A percentile compares a stretch with the other conserved stretches of the same genome.
These are phyloP conservation scores for Prosapia bicincta DNA, from an alignment of 2,888 invertebrate species.

Conservation along the genomic window DNA sequence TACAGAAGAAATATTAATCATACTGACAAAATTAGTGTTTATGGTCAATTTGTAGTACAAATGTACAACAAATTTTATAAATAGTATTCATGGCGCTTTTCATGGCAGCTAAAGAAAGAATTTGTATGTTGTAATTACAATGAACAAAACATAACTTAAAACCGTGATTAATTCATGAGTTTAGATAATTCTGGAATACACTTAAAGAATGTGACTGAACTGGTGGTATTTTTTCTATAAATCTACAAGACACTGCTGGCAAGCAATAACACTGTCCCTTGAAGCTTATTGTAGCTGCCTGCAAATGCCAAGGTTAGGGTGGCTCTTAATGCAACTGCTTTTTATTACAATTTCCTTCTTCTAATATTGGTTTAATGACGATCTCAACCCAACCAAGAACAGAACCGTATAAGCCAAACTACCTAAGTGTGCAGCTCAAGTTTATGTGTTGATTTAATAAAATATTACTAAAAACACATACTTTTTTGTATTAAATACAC, in stretches of 20 bases:
- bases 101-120: too few relatives aligned
- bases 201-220: not conserved
- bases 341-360: conserved; percentile 2
- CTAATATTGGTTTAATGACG: not conserved
- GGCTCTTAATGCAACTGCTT: conserved; percentile 2
- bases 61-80: too few relatives aligned
- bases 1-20: too few relatives aligned
- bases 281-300: not conserved
- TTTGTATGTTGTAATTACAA: too few relatives aligned
- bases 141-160: too few relatives aligned
- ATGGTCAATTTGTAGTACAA: too few relatives aligned
- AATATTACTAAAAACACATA: too few relatives aligned
- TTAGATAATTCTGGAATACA: not conserved
- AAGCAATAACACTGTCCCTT: not conserved
- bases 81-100: too few relatives aligned
- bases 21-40: too few relatives aligned
- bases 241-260: not conserved
- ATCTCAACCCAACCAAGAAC: not conserved
- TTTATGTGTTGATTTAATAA: too few relatives aligned
- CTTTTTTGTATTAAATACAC: too few relatives aligned
- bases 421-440: too few relatives aligned
- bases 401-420: not conserved
- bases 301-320: not conserved
- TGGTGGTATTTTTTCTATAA: not conserved
- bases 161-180: not conserved